phyloP scores from a whole-genome alignment of 2,888 invertebrate species.

The Zygaena filipendulae region DNA sequence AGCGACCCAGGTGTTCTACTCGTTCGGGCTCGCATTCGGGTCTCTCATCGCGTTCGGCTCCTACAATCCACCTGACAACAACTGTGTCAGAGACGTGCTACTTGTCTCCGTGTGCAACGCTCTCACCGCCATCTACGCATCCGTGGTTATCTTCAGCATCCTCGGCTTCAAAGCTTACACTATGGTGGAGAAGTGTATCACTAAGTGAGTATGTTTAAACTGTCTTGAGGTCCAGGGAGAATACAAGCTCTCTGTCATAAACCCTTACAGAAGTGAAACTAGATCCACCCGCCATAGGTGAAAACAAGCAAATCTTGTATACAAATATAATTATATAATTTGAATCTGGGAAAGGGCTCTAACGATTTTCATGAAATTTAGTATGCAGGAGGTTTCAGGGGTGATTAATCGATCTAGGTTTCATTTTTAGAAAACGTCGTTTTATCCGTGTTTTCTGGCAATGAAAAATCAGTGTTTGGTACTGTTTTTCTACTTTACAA shows the following conservation, averaged over 20 bases:
- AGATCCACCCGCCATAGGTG: no score
- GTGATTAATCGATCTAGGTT: no score
- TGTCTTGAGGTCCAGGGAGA: constrained; percentile 6
- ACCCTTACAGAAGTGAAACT: no score
- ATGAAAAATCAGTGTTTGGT: no score
- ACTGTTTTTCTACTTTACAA: no score
- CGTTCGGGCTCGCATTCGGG: constrained; percentile 94
- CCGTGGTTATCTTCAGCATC: constrained; percentile 94
- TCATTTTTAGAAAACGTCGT: no score
- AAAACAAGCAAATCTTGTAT: no score
- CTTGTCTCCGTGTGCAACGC: constrained; percentile 93
- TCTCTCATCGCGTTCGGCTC: constrained; percentile 96
- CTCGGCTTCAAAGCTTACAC: constrained; percentile 95
- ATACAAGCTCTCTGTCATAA: constrained; percentile 1
- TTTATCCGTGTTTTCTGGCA: no score
- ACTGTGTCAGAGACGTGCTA: constrained; percentile 92
- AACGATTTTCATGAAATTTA: no score
- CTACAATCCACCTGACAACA: constrained; percentile 94
- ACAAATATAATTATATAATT: no score
- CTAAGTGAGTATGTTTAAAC: constrained; percentile 37
- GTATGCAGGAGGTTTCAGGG: no score
- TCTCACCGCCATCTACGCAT: constrained; percentile 93
- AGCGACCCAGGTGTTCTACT: constrained; percentile 97
- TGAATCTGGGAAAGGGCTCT: no score
- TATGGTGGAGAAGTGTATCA: constrained; percentile 87